These are phyloP conservation scores for Drepana falcataria DNA, from an alignment of 2,888 invertebrate genomes.

Conservation along the genomic window DNA sequence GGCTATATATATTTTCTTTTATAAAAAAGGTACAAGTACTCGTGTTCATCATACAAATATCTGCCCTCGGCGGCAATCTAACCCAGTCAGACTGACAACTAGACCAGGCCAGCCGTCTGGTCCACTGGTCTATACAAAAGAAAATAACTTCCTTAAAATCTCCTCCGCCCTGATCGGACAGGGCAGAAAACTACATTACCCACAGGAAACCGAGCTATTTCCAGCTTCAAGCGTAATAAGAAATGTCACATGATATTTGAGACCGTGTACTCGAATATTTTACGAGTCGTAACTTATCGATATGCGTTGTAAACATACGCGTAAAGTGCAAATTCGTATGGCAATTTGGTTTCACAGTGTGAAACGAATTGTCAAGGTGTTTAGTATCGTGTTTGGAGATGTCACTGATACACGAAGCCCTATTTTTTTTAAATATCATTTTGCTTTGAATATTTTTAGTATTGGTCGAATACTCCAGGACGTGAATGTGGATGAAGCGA, in stretches of 20 bases:
- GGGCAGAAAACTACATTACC: background rate
- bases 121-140: too few relatives aligned
- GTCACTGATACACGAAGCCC: constrained; percentile 59
- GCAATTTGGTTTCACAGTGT: constrained; percentile 14
- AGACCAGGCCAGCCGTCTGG: too few relatives aligned
- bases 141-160: too few relatives aligned
- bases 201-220: constrained; percentile 54
- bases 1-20: too few relatives aligned
- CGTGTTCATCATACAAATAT: too few relatives aligned
- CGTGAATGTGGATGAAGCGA: too few relatives aligned
- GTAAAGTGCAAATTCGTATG: constrained; percentile 17
- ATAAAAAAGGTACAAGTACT: too few relatives aligned
- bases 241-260: constrained; percentile 50
- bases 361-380: constrained; percentile 16
- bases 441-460: constrained; percentile 24
- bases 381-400: constrained; percentile 49
- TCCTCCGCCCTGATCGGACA: background rate
- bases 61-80: too few relatives aligned
- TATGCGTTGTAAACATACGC: background rate
- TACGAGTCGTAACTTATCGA: background rate
- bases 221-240: constrained; percentile 43
- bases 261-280: constrained; percentile 12
- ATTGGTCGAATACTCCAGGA: too few relatives aligned
- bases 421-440: constrained; percentile 46
- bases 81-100: too few relatives aligned